Evolutionary conservation across 2,888 invertebrate species (phyloP).

Genomic region (Ophion costatus): DNA sequence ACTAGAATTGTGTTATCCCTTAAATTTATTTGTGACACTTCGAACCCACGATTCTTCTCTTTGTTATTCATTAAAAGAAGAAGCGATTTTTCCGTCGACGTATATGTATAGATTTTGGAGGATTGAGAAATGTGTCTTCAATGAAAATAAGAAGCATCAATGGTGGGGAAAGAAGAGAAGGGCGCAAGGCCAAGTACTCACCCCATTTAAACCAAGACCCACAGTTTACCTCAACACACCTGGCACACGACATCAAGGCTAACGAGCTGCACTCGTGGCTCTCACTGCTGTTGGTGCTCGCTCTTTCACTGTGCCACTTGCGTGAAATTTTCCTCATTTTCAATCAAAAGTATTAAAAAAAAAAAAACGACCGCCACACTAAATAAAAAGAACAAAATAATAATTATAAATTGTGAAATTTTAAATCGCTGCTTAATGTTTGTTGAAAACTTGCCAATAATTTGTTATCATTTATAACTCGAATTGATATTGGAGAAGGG

Average conservation of each 20-base stretch:
- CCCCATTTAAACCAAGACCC: slow-evolving; percentile 8
- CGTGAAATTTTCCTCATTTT: neutral
- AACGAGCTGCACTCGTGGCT: slow-evolving; percentile 1
- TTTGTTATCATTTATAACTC: too few species aligned
- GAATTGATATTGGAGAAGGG: neutral
- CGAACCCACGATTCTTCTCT: neutral
- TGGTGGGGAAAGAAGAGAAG: slow-evolving; percentile 2
- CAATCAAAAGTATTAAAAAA: neutral
- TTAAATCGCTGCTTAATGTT: neutral
- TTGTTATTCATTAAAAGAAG: neutral
- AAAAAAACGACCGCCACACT: neutral
- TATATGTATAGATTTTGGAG: neutral
- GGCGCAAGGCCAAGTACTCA: slow-evolving; percentile 28
- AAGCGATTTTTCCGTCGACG: neutral
- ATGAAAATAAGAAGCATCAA: neutral
- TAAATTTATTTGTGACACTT: neutral
- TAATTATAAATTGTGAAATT: neutral
- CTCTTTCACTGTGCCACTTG: slow-evolving; percentile 14
- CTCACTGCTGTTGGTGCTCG: slow-evolving; percentile 3
- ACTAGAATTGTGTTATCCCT: too few species aligned
- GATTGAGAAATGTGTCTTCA: neutral
- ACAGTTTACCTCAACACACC: slow-evolving; percentile 33
- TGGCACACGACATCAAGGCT: slow-evolving; percentile 28
- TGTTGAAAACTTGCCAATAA: neutral
- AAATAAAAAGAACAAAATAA: neutral